Evolutionary conservation across 2,113 vertebrate species (phyloP).

Genomic region (Cyanoliseus patagonus): DNA sequence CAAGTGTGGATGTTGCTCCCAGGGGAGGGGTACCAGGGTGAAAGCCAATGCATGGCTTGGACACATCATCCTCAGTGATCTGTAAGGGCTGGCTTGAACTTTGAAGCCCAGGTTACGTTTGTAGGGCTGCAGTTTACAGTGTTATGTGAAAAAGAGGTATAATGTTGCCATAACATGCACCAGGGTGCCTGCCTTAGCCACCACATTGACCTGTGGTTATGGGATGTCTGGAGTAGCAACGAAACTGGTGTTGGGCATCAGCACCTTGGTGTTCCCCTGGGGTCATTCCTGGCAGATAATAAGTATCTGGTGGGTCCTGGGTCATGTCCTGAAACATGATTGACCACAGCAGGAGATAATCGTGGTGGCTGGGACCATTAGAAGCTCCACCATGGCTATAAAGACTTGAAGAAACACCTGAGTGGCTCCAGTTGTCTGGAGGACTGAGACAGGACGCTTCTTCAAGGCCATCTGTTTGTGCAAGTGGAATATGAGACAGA

Average conservation of each 20-base stretch:
- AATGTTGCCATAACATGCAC: fast-evolving
- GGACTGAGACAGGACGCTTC: background rate
- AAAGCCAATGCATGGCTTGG: background rate
- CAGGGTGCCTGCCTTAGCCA: fast-evolving
- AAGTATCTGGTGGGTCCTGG: background rate
- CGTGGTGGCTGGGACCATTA: background rate
- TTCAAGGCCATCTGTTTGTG: background rate
- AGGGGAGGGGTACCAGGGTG: background rate
- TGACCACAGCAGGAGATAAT: background rate
- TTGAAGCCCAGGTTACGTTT: fast-evolving
- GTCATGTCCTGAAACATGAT: background rate
- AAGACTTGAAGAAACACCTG: background rate
- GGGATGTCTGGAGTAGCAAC: background rate
- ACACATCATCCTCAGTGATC: background rate
- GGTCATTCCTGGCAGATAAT: background rate
- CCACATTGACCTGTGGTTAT: background rate
- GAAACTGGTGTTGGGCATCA: background rate
- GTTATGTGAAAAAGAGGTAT: background rate
- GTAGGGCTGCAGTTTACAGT: background rate
- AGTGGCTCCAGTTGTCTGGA: background rate
- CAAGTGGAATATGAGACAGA: constrained; percentile 36
- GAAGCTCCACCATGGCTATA: background rate
- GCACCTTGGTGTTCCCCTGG: background rate
- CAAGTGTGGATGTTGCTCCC: background rate
- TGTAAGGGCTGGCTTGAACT: background rate